Conservation (phyloP, 2,797 vertebrate species). For the Chrosomus eos region DNA sequence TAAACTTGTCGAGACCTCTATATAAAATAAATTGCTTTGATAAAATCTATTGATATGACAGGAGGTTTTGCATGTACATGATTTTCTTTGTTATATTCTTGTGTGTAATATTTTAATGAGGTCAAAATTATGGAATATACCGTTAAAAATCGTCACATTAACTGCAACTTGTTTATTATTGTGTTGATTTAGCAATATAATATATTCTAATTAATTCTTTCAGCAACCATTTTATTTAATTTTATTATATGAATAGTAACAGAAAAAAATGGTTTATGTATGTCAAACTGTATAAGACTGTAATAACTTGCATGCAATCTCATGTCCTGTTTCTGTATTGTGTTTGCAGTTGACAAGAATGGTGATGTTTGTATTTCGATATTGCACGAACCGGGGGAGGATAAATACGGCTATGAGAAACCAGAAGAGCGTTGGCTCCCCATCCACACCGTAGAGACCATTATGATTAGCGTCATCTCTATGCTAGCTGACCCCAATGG, state of each 20-base stretch:
- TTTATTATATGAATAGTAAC: neutral
- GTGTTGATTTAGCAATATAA: neutral
- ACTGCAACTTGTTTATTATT: neutral
- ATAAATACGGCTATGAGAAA: conserved; percentile 99
- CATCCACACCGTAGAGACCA: conserved; percentile 99
- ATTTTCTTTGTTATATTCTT: neutral
- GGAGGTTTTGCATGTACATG: neutral
- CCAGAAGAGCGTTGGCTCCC: conserved; percentile 99
- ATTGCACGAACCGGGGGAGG: conserved; percentile 98
- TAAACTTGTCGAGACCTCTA: neutral
- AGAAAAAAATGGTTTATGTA: neutral
- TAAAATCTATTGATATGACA: neutral
- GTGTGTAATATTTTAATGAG: neutral
- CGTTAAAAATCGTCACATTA: neutral
- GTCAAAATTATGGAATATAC: neutral
- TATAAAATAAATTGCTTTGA: neutral
- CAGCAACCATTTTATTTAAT: neutral
- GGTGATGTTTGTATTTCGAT: conserved; percentile 99
- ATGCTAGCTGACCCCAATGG: conserved; percentile 99
- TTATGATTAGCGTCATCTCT: conserved; percentile 99
- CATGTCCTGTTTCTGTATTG: conserved; percentile 45
- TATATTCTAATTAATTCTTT: too few species aligned
- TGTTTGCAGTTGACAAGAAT: conserved; percentile 92
- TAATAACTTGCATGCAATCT: neutral
- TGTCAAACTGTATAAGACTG: neutral